phyloP scores from a whole-genome alignment of 2,888 invertebrate species.

The Steinernema scapterisci region DNA sequence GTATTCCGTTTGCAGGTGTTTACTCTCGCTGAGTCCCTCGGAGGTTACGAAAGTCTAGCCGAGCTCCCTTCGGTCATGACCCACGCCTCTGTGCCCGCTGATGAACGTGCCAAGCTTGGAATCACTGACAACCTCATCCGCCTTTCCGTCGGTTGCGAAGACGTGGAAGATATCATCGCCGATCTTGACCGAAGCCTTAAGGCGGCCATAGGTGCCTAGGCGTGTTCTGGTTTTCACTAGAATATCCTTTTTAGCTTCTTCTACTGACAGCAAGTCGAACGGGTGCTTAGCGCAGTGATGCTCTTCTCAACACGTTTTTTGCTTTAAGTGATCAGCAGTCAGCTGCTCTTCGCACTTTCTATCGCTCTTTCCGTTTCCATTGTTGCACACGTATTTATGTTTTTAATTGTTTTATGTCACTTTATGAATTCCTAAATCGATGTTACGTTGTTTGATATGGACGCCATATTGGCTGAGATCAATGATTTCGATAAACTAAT shows the following conservation, averaged over 20 bases:
- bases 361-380: not conserved
- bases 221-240: conserved; percentile 4
- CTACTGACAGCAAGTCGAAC: not conserved
- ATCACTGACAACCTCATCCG: conserved; percentile 85
- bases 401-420: too few relatives aligned
- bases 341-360: not conserved
- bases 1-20: conserved; percentile 72
- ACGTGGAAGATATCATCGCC: conserved; percentile 80
- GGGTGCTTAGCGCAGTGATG: conserved; percentile 15
- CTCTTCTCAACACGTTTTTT: conserved; percentile 8
- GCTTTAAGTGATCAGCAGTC: conserved; percentile 7
- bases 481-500: too few relatives aligned
- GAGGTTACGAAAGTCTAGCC: conserved; percentile 90
- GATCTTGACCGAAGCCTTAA: conserved; percentile 84
- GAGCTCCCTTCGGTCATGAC: conserved; percentile 93
- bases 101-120: conserved; percentile 77
- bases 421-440: too few relatives aligned
- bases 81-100: conserved; percentile 85
- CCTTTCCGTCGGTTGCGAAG: conserved; percentile 88
- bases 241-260: conserved; percentile 2
- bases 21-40: conserved; percentile 88
- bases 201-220: conserved; percentile 54
- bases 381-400: not conserved
- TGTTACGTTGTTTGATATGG: too few relatives aligned
- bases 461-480: too few relatives aligned